phyloP scores from a whole-genome alignment of 2,113 vertebrate species.

The Rallus limicola region DNA sequence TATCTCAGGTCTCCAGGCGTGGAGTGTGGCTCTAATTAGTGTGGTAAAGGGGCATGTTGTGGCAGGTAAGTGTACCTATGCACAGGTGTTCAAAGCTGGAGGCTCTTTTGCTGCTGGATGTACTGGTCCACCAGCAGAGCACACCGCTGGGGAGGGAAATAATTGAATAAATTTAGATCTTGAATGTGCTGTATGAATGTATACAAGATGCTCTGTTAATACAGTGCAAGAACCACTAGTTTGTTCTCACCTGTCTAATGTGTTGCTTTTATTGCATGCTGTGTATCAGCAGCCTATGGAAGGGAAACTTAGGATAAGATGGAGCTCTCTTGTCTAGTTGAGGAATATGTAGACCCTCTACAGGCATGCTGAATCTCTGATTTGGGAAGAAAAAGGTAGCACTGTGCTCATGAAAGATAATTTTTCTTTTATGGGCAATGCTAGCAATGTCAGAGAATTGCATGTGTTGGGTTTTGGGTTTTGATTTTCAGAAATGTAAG shows the following conservation, averaged over 20 bases:
- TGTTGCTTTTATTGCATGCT: neutral
- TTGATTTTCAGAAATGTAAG: neutral
- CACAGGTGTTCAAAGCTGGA: neutral
- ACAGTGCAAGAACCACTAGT: neutral
- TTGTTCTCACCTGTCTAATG: neutral
- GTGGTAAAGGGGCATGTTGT: neutral
- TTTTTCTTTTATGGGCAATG: neutral
- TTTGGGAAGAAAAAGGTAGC: neutral
- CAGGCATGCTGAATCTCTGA: neutral
- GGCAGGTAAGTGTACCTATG: rapidly evolving
- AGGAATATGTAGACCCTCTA: neutral
- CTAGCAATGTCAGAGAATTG: neutral
- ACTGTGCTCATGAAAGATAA: neutral
- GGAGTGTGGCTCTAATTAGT: neutral
- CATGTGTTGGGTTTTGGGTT: too few relatives aligned
- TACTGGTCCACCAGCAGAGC: neutral
- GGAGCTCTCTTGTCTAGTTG: neutral
- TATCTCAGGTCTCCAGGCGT: neutral
- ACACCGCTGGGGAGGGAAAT: neutral
- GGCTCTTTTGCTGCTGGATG: neutral
- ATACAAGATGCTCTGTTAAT: neutral
- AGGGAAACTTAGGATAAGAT: neutral
- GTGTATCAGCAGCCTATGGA: neutral
- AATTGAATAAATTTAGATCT: neutral
- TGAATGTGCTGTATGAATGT: neutral